phyloP scores from a whole-genome alignment of 2,113 vertebrate species.

The Leptodactylus fuscus region DNA sequence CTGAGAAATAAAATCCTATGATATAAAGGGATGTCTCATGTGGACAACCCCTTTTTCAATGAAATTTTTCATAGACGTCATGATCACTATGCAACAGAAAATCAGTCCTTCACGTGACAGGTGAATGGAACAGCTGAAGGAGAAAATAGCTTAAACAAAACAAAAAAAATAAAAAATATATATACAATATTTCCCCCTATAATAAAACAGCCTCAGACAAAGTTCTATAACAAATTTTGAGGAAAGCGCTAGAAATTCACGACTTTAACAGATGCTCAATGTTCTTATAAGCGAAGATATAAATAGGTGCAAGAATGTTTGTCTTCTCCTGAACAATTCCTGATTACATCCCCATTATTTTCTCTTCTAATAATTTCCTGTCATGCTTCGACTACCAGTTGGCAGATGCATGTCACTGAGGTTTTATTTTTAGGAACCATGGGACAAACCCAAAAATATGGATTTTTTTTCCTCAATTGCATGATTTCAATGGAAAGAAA shows the following conservation, averaged over 20 bases:
- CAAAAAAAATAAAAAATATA: too few relatives aligned
- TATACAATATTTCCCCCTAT: too few relatives aligned
- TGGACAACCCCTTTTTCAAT: too few relatives aligned
- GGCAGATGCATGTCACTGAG: neutral
- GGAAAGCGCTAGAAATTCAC: neutral
- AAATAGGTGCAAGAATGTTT: neutral
- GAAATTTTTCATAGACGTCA: too few relatives aligned
- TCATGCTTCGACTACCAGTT: conserved; percentile 1
- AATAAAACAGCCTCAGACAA: neutral
- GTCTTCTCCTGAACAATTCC: conserved; percentile 5
- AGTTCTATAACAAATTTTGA: neutral
- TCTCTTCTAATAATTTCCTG: conserved; percentile 15
- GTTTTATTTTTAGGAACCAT: neutral
- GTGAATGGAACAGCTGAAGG: too few relatives aligned
- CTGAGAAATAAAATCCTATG: too few relatives aligned
- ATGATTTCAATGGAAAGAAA: neutral
- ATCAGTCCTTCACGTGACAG: too few relatives aligned
- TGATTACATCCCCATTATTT: conserved; percentile 21
- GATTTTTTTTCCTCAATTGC: conserved; percentile 3
- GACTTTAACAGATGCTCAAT: neutral
- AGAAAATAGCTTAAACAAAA: neutral
- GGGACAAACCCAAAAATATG: neutral
- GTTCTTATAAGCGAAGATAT: neutral
- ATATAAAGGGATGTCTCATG: too few relatives aligned
- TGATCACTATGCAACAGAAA: too few relatives aligned